Conservation (phyloP, 2,888 invertebrate species). For the Incurvaria masculella region DNA sequence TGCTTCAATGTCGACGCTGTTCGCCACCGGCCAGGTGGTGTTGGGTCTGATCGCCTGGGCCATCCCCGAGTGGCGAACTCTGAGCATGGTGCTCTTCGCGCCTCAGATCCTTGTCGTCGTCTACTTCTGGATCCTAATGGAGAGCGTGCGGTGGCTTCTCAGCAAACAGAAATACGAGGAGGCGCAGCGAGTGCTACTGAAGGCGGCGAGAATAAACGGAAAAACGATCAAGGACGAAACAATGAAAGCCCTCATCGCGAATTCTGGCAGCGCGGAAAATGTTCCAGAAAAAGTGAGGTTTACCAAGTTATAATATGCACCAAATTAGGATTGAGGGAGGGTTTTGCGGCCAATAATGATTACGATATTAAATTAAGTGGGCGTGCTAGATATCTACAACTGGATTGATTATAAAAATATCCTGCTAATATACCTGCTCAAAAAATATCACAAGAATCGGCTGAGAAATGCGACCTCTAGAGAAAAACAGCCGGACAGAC, state of each 20-base stretch:
- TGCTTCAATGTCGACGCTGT: conserved; percentile 65
- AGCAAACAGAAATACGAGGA: conserved; percentile 61
- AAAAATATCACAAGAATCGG: too few species aligned
- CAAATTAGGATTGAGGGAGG: too few species aligned
- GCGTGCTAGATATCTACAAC: too few species aligned
- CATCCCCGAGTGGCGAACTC: conserved; percentile 64
- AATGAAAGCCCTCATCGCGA: conserved; percentile 31
- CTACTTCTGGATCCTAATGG: conserved; percentile 66
- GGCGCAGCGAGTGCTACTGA: conserved; percentile 57
- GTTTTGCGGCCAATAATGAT: too few species aligned
- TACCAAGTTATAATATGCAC: too few species aligned
- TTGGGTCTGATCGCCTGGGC: conserved; percentile 66
- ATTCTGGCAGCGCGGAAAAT: conserved; percentile 13
- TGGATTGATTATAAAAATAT: too few species aligned
- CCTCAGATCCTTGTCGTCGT: conserved; percentile 64
- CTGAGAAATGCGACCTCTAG: too few species aligned
- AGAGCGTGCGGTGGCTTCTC: conserved; percentile 75
- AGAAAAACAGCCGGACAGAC: too few species aligned
- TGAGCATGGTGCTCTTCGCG: conserved; percentile 62
- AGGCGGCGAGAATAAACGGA: conserved; percentile 61
- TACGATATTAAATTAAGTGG: too few species aligned
- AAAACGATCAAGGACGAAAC: conserved; percentile 53
- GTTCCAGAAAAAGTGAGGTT: background rate
- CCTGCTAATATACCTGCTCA: too few species aligned
- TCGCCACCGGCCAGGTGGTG: conserved; percentile 67